phyloP scores from a whole-genome alignment of 30 jellyfish, hydroid and myxozoan species.

The Phacellophora camtschatica region DNA sequence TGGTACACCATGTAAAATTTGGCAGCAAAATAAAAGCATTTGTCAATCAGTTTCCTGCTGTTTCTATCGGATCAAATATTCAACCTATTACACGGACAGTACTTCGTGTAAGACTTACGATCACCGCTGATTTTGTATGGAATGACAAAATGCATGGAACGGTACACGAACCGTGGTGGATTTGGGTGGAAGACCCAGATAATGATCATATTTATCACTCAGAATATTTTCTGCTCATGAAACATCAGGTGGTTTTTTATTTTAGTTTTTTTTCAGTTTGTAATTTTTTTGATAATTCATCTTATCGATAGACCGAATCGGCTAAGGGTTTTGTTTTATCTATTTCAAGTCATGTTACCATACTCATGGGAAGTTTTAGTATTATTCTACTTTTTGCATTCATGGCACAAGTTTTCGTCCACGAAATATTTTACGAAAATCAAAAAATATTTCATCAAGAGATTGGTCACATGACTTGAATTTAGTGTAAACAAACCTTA shows the following conservation, averaged over 20 bases:
- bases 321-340: neutral
- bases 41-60: constrained; percentile 88
- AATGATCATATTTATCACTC: constrained; percentile 92
- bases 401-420: neutral
- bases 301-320: neutral
- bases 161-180: constrained; percentile 96
- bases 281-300: neutral
- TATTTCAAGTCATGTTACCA: neutral
- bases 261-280: constrained; percentile 42
- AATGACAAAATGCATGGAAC: constrained; percentile 92
- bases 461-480: neutral
- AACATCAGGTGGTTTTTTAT: constrained; percentile 68
- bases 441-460: neutral
- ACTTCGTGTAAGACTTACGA: constrained; percentile 80
- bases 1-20: constrained; percentile 83
- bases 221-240: constrained; percentile 81
- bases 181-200: constrained; percentile 99
- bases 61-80: constrained; percentile 71
- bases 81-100: constrained; percentile 99
- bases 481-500: neutral
- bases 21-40: constrained; percentile 78
- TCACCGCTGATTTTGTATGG: constrained; percentile 93
- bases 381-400: neutral
- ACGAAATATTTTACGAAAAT: neutral
- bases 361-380: neutral